Evolutionary conservation across 2,888 invertebrate species (phyloP).

Genomic region (Ptilodon capucinus): DNA sequence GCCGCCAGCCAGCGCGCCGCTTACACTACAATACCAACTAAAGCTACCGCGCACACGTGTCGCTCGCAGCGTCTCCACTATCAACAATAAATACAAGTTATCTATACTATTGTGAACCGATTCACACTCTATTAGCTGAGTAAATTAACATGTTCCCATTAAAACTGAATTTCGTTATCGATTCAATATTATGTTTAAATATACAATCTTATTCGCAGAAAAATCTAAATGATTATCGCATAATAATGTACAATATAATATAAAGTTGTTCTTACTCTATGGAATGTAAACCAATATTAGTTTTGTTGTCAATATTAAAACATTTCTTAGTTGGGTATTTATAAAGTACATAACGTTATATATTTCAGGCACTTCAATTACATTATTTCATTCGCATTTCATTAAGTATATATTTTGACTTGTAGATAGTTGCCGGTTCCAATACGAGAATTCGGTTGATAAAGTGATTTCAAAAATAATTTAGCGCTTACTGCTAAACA

Average conservation of each 20-base stretch:
- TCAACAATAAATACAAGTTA: conserved; percentile 16
- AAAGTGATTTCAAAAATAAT: conserved; percentile 30
- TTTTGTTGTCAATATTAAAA: background rate
- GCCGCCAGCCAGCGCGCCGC: no score
- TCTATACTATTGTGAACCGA: conserved; percentile 6
- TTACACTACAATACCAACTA: conserved; percentile 4
- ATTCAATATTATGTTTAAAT: no score
- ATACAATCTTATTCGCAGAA: no score
- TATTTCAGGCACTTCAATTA: background rate
- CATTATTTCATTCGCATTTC: background rate
- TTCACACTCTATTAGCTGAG: background rate
- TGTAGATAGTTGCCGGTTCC: background rate
- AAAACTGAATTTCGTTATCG: no score
- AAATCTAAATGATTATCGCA: background rate
- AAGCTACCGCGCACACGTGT: background rate
- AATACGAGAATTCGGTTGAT: background rate
- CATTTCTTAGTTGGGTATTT: background rate
- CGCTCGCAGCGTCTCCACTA: background rate
- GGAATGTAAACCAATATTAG: background rate
- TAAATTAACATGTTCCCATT: background rate
- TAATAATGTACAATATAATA: background rate
- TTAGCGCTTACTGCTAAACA: conserved; percentile 22
- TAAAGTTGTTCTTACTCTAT: conserved; percentile 1
- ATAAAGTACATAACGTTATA: background rate
- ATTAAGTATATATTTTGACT: background rate